Evolutionary conservation across 2,797 vertebrate species (phyloP).

Genomic region (Esox lucius): DNA sequence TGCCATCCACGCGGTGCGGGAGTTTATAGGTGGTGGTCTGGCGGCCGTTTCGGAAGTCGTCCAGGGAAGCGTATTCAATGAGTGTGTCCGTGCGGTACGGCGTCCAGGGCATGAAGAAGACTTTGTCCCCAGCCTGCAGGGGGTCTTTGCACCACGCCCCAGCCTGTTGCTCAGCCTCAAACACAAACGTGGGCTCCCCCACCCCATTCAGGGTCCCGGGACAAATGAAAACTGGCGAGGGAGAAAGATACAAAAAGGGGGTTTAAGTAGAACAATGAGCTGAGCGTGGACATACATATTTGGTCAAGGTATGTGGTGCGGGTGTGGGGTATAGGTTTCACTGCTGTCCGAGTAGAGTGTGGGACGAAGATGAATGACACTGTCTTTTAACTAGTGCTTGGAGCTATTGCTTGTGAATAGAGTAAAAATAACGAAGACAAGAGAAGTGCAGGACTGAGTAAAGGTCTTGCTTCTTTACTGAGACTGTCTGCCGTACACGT

Average conservation of each 20-base stretch:
- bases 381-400: slow-evolving; percentile 41
- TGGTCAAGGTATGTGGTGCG: slow-evolving; percentile 32
- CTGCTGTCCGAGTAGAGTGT: slow-evolving; percentile 53
- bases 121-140: slow-evolving; percentile 96
- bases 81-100: slow-evolving; percentile 97
- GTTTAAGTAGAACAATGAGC: not conserved
- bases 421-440: slow-evolving; percentile 46
- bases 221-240: slow-evolving; percentile 97
- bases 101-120: slow-evolving; percentile 99
- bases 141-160: slow-evolving; percentile 99
- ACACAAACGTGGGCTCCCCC: slow-evolving; percentile 89
- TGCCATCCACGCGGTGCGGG: slow-evolving; percentile 95
- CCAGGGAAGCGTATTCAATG: slow-evolving; percentile 92
- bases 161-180: slow-evolving; percentile 97
- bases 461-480: slow-evolving; percentile 68
- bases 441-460: slow-evolving; percentile 50
- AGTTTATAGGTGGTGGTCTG: slow-evolving; percentile 96
- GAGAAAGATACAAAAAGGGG: slow-evolving; percentile 47
- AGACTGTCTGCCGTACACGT: slow-evolving; percentile 63
- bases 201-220: slow-evolving; percentile 96
- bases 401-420: slow-evolving; percentile 47
- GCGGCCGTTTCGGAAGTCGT: slow-evolving; percentile 90
- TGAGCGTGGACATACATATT: not conserved
- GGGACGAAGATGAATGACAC: slow-evolving; percentile 52
- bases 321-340: slow-evolving; percentile 32